Percentiles rank a stretch among this genome's conserved stretches.
phyloP scores from a whole-genome alignment of 2,113 vertebrate genomes.

The Zosterops borbonicus region DNA sequence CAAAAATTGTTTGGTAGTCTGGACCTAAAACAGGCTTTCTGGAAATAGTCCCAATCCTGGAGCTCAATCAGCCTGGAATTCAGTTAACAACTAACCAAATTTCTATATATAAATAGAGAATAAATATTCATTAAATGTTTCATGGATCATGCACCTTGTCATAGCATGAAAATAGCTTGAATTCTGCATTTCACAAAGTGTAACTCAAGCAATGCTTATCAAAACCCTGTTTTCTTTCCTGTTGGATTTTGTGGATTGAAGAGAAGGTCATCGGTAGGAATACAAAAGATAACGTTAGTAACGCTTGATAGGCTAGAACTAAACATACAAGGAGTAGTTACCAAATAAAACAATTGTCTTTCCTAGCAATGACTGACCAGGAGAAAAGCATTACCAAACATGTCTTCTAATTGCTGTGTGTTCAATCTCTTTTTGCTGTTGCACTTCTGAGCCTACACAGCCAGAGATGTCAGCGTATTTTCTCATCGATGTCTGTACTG shows the following conservation, averaged over 20 bases:
- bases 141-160: neutral
- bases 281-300: neutral
- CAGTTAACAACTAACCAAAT: neutral
- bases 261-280: neutral
- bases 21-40: neutral
- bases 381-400: neutral
- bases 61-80: neutral
- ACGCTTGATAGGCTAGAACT: neutral
- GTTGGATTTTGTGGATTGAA: neutral
- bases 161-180: neutral
- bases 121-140: neutral
- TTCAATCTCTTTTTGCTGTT: neutral
- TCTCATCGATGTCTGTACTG: neutral
- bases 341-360: neutral
- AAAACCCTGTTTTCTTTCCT: neutral
- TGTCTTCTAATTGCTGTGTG: neutral
- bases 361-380: neutral
- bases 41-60: neutral
- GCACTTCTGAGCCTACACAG: neutral
- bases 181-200: neutral
- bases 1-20: neutral
- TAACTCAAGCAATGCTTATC: neutral
- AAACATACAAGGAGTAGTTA: neutral
- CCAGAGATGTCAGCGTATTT: neutral
- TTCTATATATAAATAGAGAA: neutral